These are phyloP conservation scores for Grammomys surdaster DNA, from an alignment of 2,113 vertebrate species.

Conservation along the genomic window DNA sequence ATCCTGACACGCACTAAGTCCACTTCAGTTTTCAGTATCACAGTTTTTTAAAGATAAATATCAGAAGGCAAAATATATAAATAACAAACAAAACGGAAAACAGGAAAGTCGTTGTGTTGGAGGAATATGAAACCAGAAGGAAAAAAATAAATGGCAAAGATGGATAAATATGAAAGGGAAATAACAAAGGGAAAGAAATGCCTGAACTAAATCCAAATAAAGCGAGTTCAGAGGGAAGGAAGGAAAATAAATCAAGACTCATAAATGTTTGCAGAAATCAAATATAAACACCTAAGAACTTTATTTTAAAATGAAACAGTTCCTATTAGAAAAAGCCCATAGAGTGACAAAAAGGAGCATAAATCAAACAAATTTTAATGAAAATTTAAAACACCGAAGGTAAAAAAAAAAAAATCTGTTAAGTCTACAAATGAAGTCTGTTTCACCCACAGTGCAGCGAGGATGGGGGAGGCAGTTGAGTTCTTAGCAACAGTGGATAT, in stretches of 20 bases:
- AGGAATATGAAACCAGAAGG: not conserved
- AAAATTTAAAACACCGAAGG: not conserved
- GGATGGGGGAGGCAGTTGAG: not conserved
- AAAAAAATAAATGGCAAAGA: not conserved
- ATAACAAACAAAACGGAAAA: not conserved
- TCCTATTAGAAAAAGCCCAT: not conserved
- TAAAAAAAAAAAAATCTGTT: not conserved
- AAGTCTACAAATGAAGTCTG: not conserved
- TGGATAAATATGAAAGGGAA: not conserved
- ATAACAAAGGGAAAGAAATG: not conserved
- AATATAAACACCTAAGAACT: not conserved
- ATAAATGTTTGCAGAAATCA: not conserved
- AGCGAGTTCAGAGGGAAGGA: not conserved
- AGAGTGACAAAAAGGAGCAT: not conserved
- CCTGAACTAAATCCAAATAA: not conserved
- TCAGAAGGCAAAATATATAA: not conserved
- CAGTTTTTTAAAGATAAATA: not conserved
- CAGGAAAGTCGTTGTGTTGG: too few relatives aligned
- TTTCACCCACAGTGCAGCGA: not conserved
- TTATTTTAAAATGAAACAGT: not conserved
- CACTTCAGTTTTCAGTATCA: not conserved
- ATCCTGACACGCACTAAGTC: not conserved
- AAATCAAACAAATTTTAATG: not conserved
- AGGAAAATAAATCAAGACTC: not conserved
- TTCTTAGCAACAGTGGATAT: not conserved